Evolutionary conservation across 2,888 invertebrate species (phyloP), one percentile per base, ranked within the genome.

Genomic region (Chromoteleia sp.): DNA sequence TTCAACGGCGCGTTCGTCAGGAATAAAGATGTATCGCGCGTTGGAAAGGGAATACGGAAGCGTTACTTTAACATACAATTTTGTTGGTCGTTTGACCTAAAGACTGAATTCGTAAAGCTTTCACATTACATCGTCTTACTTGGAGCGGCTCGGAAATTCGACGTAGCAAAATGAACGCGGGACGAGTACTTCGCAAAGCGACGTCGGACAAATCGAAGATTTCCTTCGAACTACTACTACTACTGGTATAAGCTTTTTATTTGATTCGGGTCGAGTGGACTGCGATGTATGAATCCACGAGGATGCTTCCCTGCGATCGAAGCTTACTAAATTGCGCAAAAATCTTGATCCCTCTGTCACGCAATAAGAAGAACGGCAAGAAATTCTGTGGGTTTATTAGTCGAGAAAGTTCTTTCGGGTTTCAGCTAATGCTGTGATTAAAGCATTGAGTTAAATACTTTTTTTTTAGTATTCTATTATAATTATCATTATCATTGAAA

Each of bases 191-290:
- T 59, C 70, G 68, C 52, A 74, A 58, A 70, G 56, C 43, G 41
- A 33, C 65, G 68, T 50, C 52, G 19, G 48, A 75, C 58, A 65
- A 82, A 74, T 81, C 65, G 65, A 78, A 82, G 74, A 73, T 73
- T 76, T 67, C 54, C 63, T 77, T 14, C 67, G n/a, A 61, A 63
- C 14, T 75, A 58, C 48, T 74, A 21, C 43, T 43, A 29, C 58
- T 67, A 30, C 56, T 29, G 63, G 65, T 45, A 59, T 56, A 65
- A 75, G 74, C 68, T 74, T 80, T 80, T 75, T 63, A 61, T 41
- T 68, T 67, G 56, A 61, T 50, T 74, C 58, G 41, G 63, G 56
- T 75, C 58, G 21, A 80, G 63, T 74, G 59, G 70, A 70, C 68
- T 56, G 56, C 61, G 50, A 70, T 58, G 52, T 80, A 75, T 80